Conservation (phyloP, 2,113 vertebrate species). For the Charina bottae region DNA sequence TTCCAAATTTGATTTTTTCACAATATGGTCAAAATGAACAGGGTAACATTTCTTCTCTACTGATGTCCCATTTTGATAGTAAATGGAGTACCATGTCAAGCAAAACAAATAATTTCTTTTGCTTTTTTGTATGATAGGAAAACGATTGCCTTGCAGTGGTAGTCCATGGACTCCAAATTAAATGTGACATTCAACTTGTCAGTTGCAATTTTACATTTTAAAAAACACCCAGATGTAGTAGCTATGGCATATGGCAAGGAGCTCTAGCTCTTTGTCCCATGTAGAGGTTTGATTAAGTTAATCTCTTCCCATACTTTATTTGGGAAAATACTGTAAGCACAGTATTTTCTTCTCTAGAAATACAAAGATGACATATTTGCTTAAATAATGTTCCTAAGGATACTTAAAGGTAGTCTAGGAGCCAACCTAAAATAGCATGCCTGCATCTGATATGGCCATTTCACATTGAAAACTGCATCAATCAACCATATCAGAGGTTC, state of each 20-base stretch:
- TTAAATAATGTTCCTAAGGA: not conserved
- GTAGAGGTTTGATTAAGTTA: too few relatives aligned
- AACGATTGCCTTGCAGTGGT: not conserved
- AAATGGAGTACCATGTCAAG: not conserved
- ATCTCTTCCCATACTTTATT: not conserved
- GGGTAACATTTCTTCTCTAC: not conserved
- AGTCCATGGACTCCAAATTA: not conserved
- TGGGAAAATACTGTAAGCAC: not conserved
- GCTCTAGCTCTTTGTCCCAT: not conserved
- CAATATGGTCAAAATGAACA: not conserved
- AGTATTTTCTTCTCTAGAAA: not conserved
- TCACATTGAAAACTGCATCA: not conserved
- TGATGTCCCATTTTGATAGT: not conserved
- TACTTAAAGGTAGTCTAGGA: not conserved
- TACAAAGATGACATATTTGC: not conserved
- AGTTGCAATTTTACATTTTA: too few relatives aligned
- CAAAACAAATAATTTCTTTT: too few relatives aligned
- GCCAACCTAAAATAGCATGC: not conserved
- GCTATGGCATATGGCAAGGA: too few relatives aligned
- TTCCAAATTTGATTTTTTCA: not conserved
- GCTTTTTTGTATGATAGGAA: not conserved
- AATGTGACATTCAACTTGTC: too few relatives aligned
- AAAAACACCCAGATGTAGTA: not conserved
- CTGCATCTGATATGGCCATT: not conserved
- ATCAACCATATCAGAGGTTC: not conserved